Conservation (phyloP, 2,888 invertebrate species). For the Drosophila mimica region DNA sequence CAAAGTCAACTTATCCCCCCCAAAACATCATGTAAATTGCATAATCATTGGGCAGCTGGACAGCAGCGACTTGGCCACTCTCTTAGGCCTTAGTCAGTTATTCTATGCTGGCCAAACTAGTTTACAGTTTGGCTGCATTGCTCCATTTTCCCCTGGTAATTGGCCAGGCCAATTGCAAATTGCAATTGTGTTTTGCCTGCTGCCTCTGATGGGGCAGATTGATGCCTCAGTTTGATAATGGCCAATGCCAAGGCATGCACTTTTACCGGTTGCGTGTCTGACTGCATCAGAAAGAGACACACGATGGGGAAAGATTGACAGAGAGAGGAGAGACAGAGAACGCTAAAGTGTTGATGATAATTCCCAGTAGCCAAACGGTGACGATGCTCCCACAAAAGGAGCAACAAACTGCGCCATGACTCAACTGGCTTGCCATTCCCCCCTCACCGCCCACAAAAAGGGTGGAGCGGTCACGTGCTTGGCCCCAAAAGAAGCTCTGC, state of each 20-base stretch:
- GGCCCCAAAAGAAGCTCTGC: constrained; percentile 6
- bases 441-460: constrained; percentile 36
- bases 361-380: constrained; percentile 41
- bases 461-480: constrained; percentile 34
- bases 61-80: constrained; percentile 37
- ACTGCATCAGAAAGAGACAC: constrained; percentile 29
- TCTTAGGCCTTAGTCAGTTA: constrained; percentile 22
- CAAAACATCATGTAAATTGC: constrained; percentile 67
- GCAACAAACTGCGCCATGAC: constrained; percentile 50
- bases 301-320: neutral
- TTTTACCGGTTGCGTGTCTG: constrained; percentile 74
- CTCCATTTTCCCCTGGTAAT: constrained; percentile 69
- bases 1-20: constrained; percentile 13
- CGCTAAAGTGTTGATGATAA: constrained; percentile 57
- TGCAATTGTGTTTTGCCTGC: constrained; percentile 72
- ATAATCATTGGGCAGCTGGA: constrained; percentile 67
- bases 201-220: constrained; percentile 37
- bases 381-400: constrained; percentile 41
- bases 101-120: constrained; percentile 52
- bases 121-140: constrained; percentile 47
- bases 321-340: neutral
- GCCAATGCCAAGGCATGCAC: constrained; percentile 69
- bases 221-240: constrained; percentile 77
- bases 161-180: constrained; percentile 67
- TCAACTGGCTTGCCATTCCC: constrained; percentile 18